Conservation (phyloP, 1,140 invertebrate species). For the Pachyrhynchus sulphureomaculatus region DNA sequence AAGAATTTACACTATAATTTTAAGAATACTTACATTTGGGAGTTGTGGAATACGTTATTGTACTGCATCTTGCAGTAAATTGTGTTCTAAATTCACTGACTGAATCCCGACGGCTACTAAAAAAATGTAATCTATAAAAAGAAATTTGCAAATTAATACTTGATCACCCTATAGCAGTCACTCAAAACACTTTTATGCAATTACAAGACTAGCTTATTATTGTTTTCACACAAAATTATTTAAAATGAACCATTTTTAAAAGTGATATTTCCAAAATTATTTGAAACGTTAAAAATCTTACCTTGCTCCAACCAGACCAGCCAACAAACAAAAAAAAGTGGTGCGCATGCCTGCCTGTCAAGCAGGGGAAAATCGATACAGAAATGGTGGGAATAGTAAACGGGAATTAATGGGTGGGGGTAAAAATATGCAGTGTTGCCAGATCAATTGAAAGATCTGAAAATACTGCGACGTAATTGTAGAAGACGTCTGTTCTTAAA, state of each 20-base stretch:
- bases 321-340: slow-evolving; percentile 54
- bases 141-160: slow-evolving; percentile 2
- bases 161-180: not conserved
- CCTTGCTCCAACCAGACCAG: slow-evolving; percentile 57
- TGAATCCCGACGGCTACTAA: slow-evolving; percentile 46
- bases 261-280: slow-evolving; percentile 9
- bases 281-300: slow-evolving; percentile 28
- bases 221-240: not conserved
- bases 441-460: too few species aligned
- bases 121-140: slow-evolving; percentile 40
- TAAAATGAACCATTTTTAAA: not conserved
- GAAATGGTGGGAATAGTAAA: not conserved
- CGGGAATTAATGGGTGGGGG: not conserved
- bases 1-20: not conserved
- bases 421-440: not conserved
- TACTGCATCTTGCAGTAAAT: slow-evolving; percentile 47
- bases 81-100: slow-evolving; percentile 39
- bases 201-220: not conserved
- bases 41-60: slow-evolving; percentile 47
- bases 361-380: not conserved
- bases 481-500: too few species aligned
- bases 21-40: slow-evolving; percentile 40
- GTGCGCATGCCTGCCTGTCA: not conserved
- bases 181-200: not conserved
- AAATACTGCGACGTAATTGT: too few species aligned